Conservation (phyloP, 2,113 vertebrate genomes). For the Gorilla gorilla region DNA sequence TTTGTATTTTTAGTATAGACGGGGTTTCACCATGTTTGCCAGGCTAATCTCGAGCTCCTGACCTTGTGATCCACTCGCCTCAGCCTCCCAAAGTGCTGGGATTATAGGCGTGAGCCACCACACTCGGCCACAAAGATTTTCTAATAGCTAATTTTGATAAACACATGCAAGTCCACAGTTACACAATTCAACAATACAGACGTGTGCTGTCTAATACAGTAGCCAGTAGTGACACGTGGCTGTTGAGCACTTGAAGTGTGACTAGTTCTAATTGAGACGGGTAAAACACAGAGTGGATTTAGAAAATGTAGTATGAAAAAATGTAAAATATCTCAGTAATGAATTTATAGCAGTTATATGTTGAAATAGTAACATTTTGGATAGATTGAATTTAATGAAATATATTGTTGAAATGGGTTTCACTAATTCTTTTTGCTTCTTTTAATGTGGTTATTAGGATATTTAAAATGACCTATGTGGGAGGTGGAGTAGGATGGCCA, state of each 20-base stretch:
- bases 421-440: not conserved
- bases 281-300: not conserved
- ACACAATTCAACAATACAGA: not conserved
- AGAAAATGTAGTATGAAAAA: not conserved
- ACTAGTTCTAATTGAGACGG: not conserved
- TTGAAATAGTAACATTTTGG: not conserved
- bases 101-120: no score
- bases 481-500: no score
- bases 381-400: not conserved
- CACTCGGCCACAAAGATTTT: not conserved
- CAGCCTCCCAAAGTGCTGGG: no score
- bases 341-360: not conserved
- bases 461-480: not conserved
- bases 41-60: no score
- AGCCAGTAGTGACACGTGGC: rapidly evolving
- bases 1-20: no score
- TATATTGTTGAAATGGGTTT: not conserved
- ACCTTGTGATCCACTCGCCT: no score
- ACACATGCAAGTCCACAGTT: not conserved
- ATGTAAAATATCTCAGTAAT: not conserved
- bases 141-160: not conserved
- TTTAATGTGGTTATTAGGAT: not conserved
- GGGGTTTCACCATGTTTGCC: no score
- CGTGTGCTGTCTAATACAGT: no score
- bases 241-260: not conserved